Conservation (phyloP, 2,888 invertebrate species). For the Oxytorus armatus region DNA sequence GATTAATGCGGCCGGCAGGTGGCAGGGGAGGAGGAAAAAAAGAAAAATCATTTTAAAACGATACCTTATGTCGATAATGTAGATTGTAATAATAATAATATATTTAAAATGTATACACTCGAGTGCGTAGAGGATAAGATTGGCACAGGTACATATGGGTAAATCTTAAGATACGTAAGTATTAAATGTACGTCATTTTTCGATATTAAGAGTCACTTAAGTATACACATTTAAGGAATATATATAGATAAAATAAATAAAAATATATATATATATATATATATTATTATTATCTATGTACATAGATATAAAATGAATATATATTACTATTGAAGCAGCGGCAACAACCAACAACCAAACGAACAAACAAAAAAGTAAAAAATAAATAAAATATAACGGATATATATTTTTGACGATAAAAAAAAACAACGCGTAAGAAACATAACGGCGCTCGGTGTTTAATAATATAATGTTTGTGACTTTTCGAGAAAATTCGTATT, state of each 20-base stretch:
- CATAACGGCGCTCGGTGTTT: slow-evolving; percentile 72
- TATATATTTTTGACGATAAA: slow-evolving; percentile 79
- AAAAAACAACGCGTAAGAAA: slow-evolving; percentile 74
- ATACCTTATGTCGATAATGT: slow-evolving; percentile 49
- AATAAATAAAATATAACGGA: slow-evolving; percentile 68
- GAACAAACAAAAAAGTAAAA: slow-evolving; percentile 53
- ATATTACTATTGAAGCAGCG: slow-evolving; percentile 67
- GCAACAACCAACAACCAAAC: too few species aligned
- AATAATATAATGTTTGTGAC: slow-evolving; percentile 78
- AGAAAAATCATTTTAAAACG: slow-evolving; percentile 46
- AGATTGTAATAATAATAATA: slow-evolving; percentile 17
- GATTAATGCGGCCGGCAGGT: too few species aligned
- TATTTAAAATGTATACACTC: slow-evolving; percentile 48
- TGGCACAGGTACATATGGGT: slow-evolving; percentile 70
- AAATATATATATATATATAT: slow-evolving; percentile 57
- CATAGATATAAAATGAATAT: too few species aligned
- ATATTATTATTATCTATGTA: slow-evolving; percentile 47
- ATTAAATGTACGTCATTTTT: slow-evolving; percentile 67
- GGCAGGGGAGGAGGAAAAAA: slow-evolving; percentile 32
- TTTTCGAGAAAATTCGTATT: slow-evolving; percentile 78
- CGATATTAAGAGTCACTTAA: slow-evolving; percentile 51
- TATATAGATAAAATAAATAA: slow-evolving; percentile 52
- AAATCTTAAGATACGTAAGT: slow-evolving; percentile 69
- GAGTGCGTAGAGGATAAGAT: slow-evolving; percentile 59
- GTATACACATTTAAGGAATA: slow-evolving; percentile 63